Base-by-base conservation (phyloP, 1,140 invertebrate genomes). In the Choristoneura fumiferana region DNA sequence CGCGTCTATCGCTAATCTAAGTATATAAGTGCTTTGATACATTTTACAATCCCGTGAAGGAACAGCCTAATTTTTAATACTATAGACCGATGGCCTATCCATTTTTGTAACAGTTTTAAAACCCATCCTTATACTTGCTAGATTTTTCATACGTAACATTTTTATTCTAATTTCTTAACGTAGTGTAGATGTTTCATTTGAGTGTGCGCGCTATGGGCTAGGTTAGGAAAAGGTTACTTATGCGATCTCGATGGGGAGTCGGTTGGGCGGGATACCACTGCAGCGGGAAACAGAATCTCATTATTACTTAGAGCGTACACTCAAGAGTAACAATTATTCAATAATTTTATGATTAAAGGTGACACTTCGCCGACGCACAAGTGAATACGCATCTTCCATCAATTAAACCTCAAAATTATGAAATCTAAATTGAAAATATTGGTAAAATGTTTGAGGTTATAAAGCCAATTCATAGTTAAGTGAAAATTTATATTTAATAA, bases 381-480 rank as follows among this genome's bases (percentile, higher is more conserved):
- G 58, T 71, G 62, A 66, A 72, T 63, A 71, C 58, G 63, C 72
- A 81, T 77, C 76, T 73, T 74, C 72, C 62, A 76, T 66, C 60
- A 58, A 62, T 59, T 57, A 55, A 67, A 69, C 62, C 69, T 70
- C 58, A 59, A 61, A 33, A 33, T 57, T 52, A 59, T 37, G 40
- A 54, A 59, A 62, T 55, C 57, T 56, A 62, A 65, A 66, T 66
- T 61, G 5, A 49, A 62, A 55, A 36, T 69, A 72, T 69, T 58
- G 65, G 60, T 70, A 63, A 22, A 40, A n/a, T 12, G n/a, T 55
- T 68, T 62, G 65, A 70, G 65, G 65, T 68, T 70, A 60, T 56
- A 67, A 75, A 80, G 84, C 80, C 84, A 84, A 84, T 77, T 81
- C 57, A 65, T 77, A 81, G 71, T 73, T 81, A 83, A 84, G 79